A percentile compares a stretch with the other conserved stretches of the same genome.
These are phyloP conservation scores for Ametastegia equiseti DNA, from an alignment of 2,888 invertebrate genomes.

Conservation along the genomic window DNA sequence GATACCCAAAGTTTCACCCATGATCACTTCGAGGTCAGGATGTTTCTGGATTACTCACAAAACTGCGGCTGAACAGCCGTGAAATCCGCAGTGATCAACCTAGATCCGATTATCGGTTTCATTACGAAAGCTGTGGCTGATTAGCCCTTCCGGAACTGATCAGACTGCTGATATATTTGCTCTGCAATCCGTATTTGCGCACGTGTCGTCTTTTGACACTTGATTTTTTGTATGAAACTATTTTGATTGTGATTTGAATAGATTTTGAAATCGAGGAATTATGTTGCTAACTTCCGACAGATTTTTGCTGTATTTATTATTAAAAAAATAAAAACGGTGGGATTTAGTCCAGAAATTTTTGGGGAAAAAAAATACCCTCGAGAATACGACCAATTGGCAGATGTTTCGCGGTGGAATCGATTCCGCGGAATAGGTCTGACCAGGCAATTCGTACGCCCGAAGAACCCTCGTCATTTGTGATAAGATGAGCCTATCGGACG, in stretches of 20 bases:
- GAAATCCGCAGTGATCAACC: neutral
- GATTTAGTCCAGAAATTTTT: no score
- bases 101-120: slow-evolving; percentile 13
- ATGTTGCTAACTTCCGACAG: neutral
- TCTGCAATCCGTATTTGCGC: neutral
- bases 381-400: slow-evolving; percentile 8
- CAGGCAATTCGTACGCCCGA: slow-evolving; percentile 16
- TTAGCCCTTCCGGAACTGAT: neutral
- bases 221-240: no score
- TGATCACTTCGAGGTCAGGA: neutral
- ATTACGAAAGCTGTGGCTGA: slow-evolving; percentile 36
- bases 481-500: slow-evolving; percentile 45
- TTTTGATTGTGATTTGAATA: no score
- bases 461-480: slow-evolving; percentile 48
- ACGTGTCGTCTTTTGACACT: neutral
- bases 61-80: slow-evolving; percentile 8
- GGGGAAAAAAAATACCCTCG: neutral
- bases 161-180: neutral
- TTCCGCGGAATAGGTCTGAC: slow-evolving; percentile 17
- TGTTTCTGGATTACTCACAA: neutral
- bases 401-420: slow-evolving; percentile 33
- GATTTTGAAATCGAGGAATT: no score
- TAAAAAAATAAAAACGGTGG: neutral
- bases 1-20: neutral
- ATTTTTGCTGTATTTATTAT: neutral